A percentile compares a stretch with the other conserved stretches of the same genome.
Evolutionary conservation across 2,797 vertebrate genomes (phyloP).

Genomic region (Varecia variegata): DNA sequence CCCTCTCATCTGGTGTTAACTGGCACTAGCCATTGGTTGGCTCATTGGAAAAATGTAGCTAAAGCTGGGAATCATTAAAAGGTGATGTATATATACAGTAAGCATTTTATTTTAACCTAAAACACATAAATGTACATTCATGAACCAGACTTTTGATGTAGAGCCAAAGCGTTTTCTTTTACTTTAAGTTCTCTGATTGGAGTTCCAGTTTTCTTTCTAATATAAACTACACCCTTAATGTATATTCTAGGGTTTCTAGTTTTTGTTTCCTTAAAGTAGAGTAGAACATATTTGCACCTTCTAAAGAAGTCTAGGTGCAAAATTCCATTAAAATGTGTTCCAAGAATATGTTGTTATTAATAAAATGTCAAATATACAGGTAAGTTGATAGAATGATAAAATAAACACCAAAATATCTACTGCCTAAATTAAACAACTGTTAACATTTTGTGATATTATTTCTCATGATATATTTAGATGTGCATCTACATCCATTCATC

Average conservation of each 20-base stretch:
- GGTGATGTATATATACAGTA: background rate
- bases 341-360: background rate
- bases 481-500: background rate
- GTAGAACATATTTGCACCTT: background rate
- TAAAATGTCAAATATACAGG: background rate
- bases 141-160: background rate
- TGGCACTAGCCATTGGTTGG: background rate
- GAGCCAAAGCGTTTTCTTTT: background rate
- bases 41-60: background rate
- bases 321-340: background rate
- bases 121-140: background rate
- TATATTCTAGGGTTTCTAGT: background rate
- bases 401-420: background rate
- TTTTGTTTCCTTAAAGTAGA: background rate
- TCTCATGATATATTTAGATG: background rate
- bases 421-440: background rate
- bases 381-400: background rate
- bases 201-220: background rate
- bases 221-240: background rate
- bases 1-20: background rate
- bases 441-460: background rate
- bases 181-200: background rate
- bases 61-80: slow-evolving; percentile 13
- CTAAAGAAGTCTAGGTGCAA: background rate
- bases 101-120: slow-evolving; percentile 42